Conservation (phyloP, 2,113 vertebrate species). For the Rana temporaria region DNA sequence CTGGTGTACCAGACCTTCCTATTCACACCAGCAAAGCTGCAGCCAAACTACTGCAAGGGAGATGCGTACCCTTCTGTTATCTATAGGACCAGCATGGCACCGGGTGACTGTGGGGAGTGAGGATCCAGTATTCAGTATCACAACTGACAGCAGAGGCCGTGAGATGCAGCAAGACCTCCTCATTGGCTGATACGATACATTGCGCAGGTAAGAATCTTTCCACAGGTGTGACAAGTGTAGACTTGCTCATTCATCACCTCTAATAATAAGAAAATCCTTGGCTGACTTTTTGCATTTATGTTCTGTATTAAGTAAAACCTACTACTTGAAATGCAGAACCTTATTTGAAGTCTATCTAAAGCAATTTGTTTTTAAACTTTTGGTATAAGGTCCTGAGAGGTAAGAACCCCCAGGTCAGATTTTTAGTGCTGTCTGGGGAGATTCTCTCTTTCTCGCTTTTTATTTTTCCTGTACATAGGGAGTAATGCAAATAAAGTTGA, state of each 20-base stretch:
- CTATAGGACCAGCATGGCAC: not conserved
- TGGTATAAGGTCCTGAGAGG: too few species aligned
- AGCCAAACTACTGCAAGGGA: constrained; percentile 12
- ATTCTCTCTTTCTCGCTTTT: too few species aligned
- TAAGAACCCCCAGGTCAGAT: too few species aligned
- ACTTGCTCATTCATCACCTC: constrained; percentile 9
- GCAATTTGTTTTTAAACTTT: too few species aligned
- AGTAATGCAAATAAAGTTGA: too few species aligned
- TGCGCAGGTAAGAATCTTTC: constrained; percentile 25
- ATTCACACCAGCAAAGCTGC: not conserved
- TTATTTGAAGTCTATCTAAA: too few species aligned
- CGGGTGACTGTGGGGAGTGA: not conserved
- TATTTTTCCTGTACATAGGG: too few species aligned
- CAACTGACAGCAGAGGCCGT: not conserved
- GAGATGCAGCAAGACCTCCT: constrained; percentile 6
- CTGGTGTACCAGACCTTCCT: constrained; percentile 3
- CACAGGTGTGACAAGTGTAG: constrained; percentile 10
- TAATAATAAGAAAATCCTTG: not conserved
- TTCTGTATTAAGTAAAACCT: too few species aligned
- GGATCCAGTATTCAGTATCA: not conserved
- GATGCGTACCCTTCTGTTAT: not conserved
- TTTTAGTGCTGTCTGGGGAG: too few species aligned
- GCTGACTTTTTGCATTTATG: too few species aligned
- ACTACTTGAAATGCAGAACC: too few species aligned
- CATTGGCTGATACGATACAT: constrained; percentile 22